Conservation (phyloP, 1,140 invertebrate species). For the Zaprionus taronus region DNA sequence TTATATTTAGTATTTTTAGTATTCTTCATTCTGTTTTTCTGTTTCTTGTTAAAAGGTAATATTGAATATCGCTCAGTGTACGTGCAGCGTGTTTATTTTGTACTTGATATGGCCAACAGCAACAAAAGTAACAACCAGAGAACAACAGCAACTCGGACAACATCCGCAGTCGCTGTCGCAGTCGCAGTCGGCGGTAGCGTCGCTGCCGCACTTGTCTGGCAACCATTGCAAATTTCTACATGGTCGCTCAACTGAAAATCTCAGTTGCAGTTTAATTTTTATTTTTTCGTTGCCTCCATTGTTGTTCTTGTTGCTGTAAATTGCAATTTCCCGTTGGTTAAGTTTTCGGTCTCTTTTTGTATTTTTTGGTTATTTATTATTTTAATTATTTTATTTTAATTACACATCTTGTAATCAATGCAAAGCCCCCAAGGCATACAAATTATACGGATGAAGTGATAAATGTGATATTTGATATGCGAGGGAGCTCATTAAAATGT, state of each 20-base stretch:
- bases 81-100: conserved; percentile 56
- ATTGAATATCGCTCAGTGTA: conserved; percentile 37
- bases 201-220: conserved; percentile 62
- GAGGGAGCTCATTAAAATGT: conserved; percentile 52
- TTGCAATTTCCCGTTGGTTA: conserved; percentile 73
- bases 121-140: conserved; percentile 26
- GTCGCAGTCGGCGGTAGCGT: conserved; percentile 10
- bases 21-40: not conserved
- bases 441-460: conserved; percentile 55
- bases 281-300: conserved; percentile 43
- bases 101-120: conserved; percentile 63
- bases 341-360: conserved; percentile 42
- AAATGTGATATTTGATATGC: conserved; percentile 48
- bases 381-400: conserved; percentile 77
- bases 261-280: conserved; percentile 72
- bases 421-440: conserved; percentile 56
- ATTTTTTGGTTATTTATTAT: conserved; percentile 65
- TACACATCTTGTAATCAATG: conserved; percentile 53
- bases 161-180: conserved; percentile 47
- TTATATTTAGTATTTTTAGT: conserved; percentile 1
- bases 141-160: conserved; percentile 35
- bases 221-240: conserved; percentile 83
- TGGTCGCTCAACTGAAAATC: conserved; percentile 84
- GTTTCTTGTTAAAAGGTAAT: conserved; percentile 8
- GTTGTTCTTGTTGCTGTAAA: conserved; percentile 60